Base-by-base conservation (phyloP, 1,140 invertebrate genomes). In the Cyclargus thomasi region DNA sequence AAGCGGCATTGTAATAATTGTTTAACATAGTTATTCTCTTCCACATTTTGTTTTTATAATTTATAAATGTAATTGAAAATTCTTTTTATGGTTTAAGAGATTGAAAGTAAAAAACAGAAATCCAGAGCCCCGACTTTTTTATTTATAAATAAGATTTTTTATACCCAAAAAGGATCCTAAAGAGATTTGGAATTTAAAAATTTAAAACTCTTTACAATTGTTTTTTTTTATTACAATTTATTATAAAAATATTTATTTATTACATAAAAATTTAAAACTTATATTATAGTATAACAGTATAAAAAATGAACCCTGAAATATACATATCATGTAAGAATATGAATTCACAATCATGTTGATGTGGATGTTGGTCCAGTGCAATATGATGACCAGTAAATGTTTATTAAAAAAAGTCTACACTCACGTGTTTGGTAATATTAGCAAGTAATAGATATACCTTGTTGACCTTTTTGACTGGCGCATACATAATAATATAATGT, bases 81-180 rank as follows among this genome's bases (percentile, higher is more conserved):
- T 66, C 53, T 66, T 66, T 66, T 57, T 57, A 66, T 66, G 53
- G 64, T 66, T 66, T 66, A 66, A 66, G 64, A 53, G 55, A 66
- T 66, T 66, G 53, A 55, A 66, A 66, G 64, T 66, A 66, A 66
- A n/a, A 66, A 55, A 66, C 53, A 17, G 53, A 66, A 66, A 55
- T 66, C 20, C 63, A 64, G 39, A 14, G 53, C 5, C 21, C 6
- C 10, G 63, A 47, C 11, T 64, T 64, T 64, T 22, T 47, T 47
- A 47, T 47, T 47, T 47, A 2, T 47, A 16, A 2, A 14, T 47
- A 29, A 29, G 29, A 23, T 64, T 64, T 53, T 10, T 17, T 10
- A 11, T 36, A 63, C 7, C 63, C 39, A 0, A 47, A 16, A 14
- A 4, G 10, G 16, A 22, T 0, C 4, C n/a, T 59, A 11, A 59